Base-by-base conservation (phyloP, 2,888 invertebrate species). In the Melitaea athalia region DNA sequence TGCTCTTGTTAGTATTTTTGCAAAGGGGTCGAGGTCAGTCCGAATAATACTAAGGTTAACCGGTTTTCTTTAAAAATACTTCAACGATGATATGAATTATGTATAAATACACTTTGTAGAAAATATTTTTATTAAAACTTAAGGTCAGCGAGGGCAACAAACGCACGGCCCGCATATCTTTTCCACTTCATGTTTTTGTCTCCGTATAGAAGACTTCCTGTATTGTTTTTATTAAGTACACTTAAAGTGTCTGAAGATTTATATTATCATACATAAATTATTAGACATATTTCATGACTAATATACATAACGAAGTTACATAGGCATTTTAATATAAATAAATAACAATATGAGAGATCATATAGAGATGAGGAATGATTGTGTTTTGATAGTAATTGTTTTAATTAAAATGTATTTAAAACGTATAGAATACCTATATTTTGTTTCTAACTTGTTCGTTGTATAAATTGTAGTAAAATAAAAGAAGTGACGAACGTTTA, bases 21-120 rank as follows among this genome's bases (percentile, higher is more conserved):
- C 69, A 59, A 66, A 69, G 67, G 75, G 75, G 76, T 75, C 75
- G 75, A 73, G 76, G 77, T 79, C 76, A 76, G 67, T 59, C 33
- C 57, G 5, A 59, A 57, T 64, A 45, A 62, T 17, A 45, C 38
- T 60, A 65, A 72, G 64, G 64, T 63, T 67, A 62, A 60, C 55
- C 55, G 62, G 57, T 52, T 55, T 24, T 14, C 33, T 53, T 59
- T 55, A 52, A 12, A 38, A 43, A 52, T 65, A 33, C n/a, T 65
- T 64, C 5, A 47, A 24, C 17, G 38, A 11, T 17, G 31, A 33
- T 42, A 43, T 15, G 47, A 31, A 64, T 38, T 59, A 65, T 59
- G 38, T 33, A 57, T 38, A 59, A 38, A 47, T 17, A 17, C 14
- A 42, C 47, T 60, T 49, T 38, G 7, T 10, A 8, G 14, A 10